Conservation (phyloP, 2,888 invertebrate species). For the Brenthis hecate region DNA sequence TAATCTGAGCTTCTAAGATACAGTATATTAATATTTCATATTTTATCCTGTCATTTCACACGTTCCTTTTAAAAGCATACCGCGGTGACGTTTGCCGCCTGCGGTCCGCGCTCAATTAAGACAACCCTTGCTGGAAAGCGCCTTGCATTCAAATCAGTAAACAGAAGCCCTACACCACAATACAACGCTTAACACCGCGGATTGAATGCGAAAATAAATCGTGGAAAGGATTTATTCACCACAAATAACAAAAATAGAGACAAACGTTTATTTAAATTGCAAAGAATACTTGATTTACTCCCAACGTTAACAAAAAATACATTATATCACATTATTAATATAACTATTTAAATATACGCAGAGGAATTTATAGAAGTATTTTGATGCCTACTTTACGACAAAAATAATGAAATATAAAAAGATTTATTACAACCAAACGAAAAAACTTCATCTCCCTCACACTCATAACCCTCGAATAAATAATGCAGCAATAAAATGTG, state of each 20-base stretch:
- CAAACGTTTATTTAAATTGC: neutral
- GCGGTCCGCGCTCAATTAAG: constrained; percentile 67
- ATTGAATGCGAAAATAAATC: constrained; percentile 75
- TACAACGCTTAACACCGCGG: constrained; percentile 69
- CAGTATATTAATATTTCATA: constrained; percentile 12
- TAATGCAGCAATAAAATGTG: constrained; percentile 72
- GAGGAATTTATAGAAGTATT: neutral
- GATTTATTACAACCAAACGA: constrained; percentile 52
- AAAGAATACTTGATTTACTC: neutral
- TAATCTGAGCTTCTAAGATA: neutral
- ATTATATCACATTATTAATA: too few species aligned
- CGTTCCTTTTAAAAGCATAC: constrained; percentile 29
- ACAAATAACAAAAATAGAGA: constrained; percentile 12
- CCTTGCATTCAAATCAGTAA: constrained; percentile 77
- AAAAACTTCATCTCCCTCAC: constrained; percentile 54
- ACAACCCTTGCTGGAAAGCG: constrained; percentile 67
- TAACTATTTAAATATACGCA: too few species aligned
- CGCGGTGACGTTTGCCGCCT: constrained; percentile 43
- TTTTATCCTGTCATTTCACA: constrained; percentile 15
- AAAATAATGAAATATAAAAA: constrained; percentile 37
- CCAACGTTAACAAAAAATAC: neutral
- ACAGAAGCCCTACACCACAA: constrained; percentile 66
- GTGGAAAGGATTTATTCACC: constrained; percentile 46
- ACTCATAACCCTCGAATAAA: constrained; percentile 69
- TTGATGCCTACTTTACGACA: neutral